A percentile compares a stretch with the other conserved stretches of the same genome.
Conservation (phyloP, 1,140 invertebrate genomes). For the Anadara kagoshimensis region DNA sequence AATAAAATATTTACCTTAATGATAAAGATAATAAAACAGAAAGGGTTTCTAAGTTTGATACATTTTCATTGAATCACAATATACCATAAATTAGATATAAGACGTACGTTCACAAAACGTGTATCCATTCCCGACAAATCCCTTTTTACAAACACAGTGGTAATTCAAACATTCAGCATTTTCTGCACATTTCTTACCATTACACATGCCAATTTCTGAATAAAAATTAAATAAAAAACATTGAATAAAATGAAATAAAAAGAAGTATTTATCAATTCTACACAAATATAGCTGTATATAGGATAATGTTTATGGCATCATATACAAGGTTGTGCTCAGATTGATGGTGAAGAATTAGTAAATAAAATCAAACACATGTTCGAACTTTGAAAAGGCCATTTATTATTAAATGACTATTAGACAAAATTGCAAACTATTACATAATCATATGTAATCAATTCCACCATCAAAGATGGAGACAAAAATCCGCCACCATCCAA, state of each 20-base stretch:
- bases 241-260: neutral
- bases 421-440: too few relatives aligned
- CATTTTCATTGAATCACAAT: neutral
- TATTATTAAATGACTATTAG: too few relatives aligned
- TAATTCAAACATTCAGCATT: slow-evolving; percentile 31
- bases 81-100: neutral
- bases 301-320: neutral
- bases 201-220: slow-evolving; percentile 16
- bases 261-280: neutral
- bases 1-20: neutral
- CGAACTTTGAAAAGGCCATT: too few relatives aligned
- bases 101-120: slow-evolving; percentile 21
- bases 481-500: too few relatives aligned
- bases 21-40: neutral
- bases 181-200: slow-evolving; percentile 6
- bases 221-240: neutral
- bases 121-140: slow-evolving; percentile 26
- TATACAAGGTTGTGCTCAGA: too few relatives aligned
- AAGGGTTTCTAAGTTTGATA: neutral
- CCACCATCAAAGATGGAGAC: too few relatives aligned
- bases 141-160: slow-evolving; percentile 23
- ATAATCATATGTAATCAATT: too few relatives aligned
- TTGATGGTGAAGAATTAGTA: too few relatives aligned
- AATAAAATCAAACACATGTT: too few relatives aligned
- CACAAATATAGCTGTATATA: neutral